Evolutionary conservation across 30 jellyfish, hydroid and myxozoan genomes (phyloP), one percentile per base, ranked within the genome.

Genomic region (Aurelia sp.): DNA sequence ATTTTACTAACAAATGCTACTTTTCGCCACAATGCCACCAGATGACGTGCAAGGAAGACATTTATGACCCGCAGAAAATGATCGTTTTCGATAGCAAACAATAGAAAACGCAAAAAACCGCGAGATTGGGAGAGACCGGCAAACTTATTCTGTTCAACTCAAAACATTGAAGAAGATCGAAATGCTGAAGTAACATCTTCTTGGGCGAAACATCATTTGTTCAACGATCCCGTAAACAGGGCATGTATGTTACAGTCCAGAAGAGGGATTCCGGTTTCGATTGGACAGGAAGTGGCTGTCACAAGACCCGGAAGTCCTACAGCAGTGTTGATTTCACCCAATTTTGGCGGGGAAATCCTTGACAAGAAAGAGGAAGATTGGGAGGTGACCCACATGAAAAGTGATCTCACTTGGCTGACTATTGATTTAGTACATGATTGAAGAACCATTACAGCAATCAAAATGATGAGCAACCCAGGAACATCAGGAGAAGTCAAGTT

Each of bases 401-500:
- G 81, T 71, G 24, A 22, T 12, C 62, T 22, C 13, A 19, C 63
- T 9, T 5, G 19, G 81, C 17, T 18, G 35, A 0, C 66, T 30
- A 3, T 19, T 0, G 5, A 13, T 40, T 12, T 8, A 44, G 47
- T 65, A 65, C 63, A 7, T 40, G 66, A n/a, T 15, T 6, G 35
- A 71, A 41, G 24, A 71, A 51, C 40, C 68, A 71, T 63, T 35
- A 65, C 20, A 44, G 24, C 5, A 18, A 41, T 52, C 11, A 30
- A 12, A 21, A 27, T 64, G 67, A 82, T 69, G 85, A 82, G 73
- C 71, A 82, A 82, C 38, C 96, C 96, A 44, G 90, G 96, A 9
- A 86, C 89, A 30, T 86, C 96, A 22, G 96, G 97, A 8, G 96
- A 94, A 70, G 52, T 77, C 50, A 82, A 94, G 58, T 79, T 94